A percentile compares a stretch with the other conserved stretches of the same genome.
phyloP scores from a whole-genome alignment of 92 coral and sea anemone species.

The Blastomussa wellsi region DNA sequence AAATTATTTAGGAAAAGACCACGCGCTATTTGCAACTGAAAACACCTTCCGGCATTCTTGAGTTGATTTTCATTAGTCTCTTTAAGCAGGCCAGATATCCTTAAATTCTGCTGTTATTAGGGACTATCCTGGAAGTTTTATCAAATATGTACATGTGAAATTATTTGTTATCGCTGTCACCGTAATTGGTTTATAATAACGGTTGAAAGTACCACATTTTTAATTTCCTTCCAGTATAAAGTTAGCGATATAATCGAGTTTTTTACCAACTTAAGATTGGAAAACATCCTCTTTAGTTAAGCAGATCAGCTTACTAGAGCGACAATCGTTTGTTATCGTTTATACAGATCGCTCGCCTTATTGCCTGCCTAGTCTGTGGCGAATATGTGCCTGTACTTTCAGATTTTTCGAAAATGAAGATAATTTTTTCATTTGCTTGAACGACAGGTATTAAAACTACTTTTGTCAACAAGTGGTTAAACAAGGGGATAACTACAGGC shows the following conservation, averaged over 20 bases:
- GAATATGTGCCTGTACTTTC: neutral
- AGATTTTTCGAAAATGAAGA: neutral
- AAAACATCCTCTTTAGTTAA: neutral
- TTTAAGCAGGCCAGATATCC: neutral
- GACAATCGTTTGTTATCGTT: neutral
- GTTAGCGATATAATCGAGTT: neutral
- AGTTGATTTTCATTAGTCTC: neutral
- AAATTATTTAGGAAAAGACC: neutral
- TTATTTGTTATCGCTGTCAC: neutral
- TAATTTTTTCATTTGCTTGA: neutral
- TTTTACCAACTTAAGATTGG: neutral
- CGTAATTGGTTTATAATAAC: neutral
- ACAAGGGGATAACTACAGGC: neutral
- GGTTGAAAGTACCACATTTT: neutral
- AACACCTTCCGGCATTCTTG: neutral
- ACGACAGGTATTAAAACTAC: neutral
- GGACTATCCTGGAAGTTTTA: neutral
- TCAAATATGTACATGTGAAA: neutral
- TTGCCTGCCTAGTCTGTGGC: neutral
- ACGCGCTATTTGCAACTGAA: neutral
- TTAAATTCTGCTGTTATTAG: neutral
- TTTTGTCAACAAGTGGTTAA: neutral
- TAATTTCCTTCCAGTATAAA: neutral
- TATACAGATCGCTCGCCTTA: neutral
- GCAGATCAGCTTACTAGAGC: neutral